Base-by-base conservation (phyloP, 2,888 invertebrate genomes). In the Caenorhabditis japonica region DNA sequence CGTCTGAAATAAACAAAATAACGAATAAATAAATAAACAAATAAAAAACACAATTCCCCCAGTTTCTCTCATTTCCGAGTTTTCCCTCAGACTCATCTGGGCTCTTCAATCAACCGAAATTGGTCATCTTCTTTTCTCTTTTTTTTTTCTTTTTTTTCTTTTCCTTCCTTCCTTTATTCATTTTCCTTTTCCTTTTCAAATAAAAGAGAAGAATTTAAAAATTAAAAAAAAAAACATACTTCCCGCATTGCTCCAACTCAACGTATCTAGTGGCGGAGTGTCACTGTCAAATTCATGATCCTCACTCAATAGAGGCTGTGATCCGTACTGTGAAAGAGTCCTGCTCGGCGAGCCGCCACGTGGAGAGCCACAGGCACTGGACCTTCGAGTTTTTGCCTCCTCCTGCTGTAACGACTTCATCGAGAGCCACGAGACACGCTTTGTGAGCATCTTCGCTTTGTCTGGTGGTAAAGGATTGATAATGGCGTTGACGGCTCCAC, bases 161-260 rank as follows among this genome's bases (percentile, higher is more conserved):
- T 44, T 43, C 39, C 44, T 64, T 64, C 43, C 58, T 46, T 64
- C 51, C 51, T 53, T 52, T 38, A 30, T 10, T 19, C 47, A 47
- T 30, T 47, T 47, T 30, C 15, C 12, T 38, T 21, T 34, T 21
- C 34, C 17, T 36, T 38, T 23, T 21, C 23, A 25, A n/a, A 25
- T 46, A 33, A 21, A 30, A 19, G 34, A 51, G n/a, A 52, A n/a
- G 38, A 25, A 46, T 38, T 30, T 34, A 19, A 23, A 17, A 34
- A 5, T 30, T 30, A 7, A 7, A 10, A 19, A 17, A n/a, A 1
- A 21, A 41, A 10, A 68, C 73, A 38, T 59, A 79, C 79, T 79
- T 83, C 85, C 86, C 27, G 84, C 83, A 62, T 83, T 83, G 74
- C 83, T 85, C 86, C 86, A 86, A 70, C 80, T 81, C 51, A 86